Evolutionary conservation across 2,888 invertebrate genomes (phyloP), one percentile per base, ranked within the genome.

Genomic region (Lycia hirtaria): DNA sequence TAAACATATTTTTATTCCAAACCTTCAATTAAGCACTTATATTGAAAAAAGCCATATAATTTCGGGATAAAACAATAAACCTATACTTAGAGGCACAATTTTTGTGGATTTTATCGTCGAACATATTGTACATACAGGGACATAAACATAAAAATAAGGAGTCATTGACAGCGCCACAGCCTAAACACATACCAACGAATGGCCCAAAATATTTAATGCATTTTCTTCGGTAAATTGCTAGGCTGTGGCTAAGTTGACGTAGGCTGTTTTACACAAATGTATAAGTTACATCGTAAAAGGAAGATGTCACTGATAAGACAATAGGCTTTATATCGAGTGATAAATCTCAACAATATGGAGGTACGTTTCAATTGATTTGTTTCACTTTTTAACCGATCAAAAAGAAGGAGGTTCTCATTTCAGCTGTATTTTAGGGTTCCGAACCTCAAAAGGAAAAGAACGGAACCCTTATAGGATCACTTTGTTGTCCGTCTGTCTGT

Each of bases 131-230:
- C 32, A 59, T 41, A 26, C 44, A n/a, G 15, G 43, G 52, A 50
- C 59, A 57, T 61, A 62, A 67, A 61, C 67, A 56, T 69, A 70
- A 71, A 68, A 56, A 6, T 28, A 38, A 20, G 15, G 60, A 67
- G 55, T 56, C 60, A 51, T 51, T 65, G 60, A 61, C 62, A 26
- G 15, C 19, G 45, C 9, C 59, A 65, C 51, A 65, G 60, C 14
- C 37, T 54, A 61, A 6, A 43, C 28, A 56, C 12, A 15, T 2
- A 3, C 7, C n/a, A 28, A 10, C 6, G 40, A 44, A 19, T 24
- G n/a, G 12, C 20, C 0, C 14, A 54, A 33, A 26, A 15, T 4
- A 12, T 7, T 43, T 30, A 47, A 33, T n/a, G n/a, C n/a, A 4
- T 41, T n/a, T 45, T 12, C 14, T 0, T 37, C 0, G 43, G 9